A percentile compares a stretch with the other conserved stretches of the same genome.
Evolutionary conservation across 2,113 vertebrate species (phyloP).

Genomic region (Pollimyrus isidori): DNA sequence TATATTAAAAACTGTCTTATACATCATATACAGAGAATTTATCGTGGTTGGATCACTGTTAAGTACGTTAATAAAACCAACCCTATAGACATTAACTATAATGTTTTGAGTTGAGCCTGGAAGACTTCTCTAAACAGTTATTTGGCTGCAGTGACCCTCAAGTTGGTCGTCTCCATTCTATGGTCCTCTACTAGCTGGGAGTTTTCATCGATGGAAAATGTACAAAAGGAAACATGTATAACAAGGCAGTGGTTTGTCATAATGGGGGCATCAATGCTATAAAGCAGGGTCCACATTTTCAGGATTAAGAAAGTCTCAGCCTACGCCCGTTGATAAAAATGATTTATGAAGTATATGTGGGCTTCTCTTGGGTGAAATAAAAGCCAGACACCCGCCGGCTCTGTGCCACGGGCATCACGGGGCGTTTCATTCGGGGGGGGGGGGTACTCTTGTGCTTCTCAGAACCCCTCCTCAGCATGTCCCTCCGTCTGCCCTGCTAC

Average conservation of each 20-base stretch:
- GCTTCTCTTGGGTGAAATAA: not conserved
- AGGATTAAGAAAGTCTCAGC: not conserved
- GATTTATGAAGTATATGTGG: not conserved
- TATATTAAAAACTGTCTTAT: slow-evolving; percentile 25
- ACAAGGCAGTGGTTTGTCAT: not conserved
- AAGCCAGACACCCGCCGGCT: not conserved
- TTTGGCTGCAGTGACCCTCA: not conserved
- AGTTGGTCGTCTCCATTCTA: not conserved
- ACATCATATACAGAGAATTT: slow-evolving; percentile 32
- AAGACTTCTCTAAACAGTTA: not conserved
- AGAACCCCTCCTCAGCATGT: not conserved
- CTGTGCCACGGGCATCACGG: not conserved
- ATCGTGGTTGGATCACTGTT: not conserved
- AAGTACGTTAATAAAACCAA: not conserved
- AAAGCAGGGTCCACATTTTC: not conserved
- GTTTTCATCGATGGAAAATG: not conserved
- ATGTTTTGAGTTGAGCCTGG: not conserved
- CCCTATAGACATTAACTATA: not conserved
- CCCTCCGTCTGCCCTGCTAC: not conserved
- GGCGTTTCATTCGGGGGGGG: not conserved
- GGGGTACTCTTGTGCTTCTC: not conserved
- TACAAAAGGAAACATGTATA: not conserved
- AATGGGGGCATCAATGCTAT: not conserved
- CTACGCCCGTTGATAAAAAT: not conserved
- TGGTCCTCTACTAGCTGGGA: not conserved